Base-by-base conservation (phyloP, 2,888 invertebrate genomes). In the Chelonus formosanus region DNA sequence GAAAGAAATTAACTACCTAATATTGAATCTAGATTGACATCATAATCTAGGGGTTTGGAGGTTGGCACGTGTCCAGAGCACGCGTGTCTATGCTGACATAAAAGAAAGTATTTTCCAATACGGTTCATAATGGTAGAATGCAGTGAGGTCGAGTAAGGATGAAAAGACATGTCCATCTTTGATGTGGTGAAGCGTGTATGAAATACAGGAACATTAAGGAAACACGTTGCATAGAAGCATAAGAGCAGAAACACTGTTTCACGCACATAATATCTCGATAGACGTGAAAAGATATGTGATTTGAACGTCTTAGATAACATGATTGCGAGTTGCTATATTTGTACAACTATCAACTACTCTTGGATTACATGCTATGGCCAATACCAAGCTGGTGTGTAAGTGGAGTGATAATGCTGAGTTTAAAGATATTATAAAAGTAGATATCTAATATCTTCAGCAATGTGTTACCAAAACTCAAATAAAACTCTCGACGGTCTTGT, bases 71-170 rank as follows among this genome's bases (percentile, higher is more conserved):
- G 32, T 60, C 65, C 65, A 66, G 56, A 35, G 43, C 50, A 55
- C 67, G 67, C 67, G 59, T 68, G 62, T 63, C 69, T 54, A 68
- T 44, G 45, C 45, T 10, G 47, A 59, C 69, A 69, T 69, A 57
- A 74, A 66, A 58, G 58, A 58, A 71, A 74, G 71, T 69, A 73
- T 73, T 76, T 72, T 75, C 70, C 75, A 71, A 75, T 74, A 71
- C 69, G 64, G 59, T 47, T 40, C 59, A 50, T 40, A 31, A 31
- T 40, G 45, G 32, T 20, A 48, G 58, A 35, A 43, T 31, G 36
- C 8, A 60, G 36, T 35, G 61, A 63, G 52, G 55, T 52, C 54
- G 62, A 50, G 55, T 44, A 45, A 44, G 3, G 34, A 48, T 7
- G 40, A 54, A 48, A 31, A 63, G 34, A 36, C 48, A 48, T 31